Evolutionary conservation across 2,797 vertebrate species (phyloP), one percentile per base, ranked within the genome.

Genomic region (Cynodonichthys magdalenae): DNA sequence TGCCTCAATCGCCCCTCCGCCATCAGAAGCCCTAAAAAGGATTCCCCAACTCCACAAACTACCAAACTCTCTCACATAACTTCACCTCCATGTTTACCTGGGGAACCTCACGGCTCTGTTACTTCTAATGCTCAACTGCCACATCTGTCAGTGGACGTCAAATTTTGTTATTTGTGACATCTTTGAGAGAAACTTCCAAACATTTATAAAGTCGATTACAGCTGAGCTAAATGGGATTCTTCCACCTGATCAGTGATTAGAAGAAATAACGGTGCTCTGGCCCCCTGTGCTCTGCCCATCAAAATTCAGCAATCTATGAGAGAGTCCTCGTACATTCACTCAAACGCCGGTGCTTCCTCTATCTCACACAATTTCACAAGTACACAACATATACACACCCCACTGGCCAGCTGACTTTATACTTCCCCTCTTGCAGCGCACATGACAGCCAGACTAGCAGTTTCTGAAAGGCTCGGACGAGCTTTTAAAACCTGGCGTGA

Each of bases 371-470:
- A 64, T 82, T 81, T 39, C 36, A 39, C 36, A 39, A 39, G 36
- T 4, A 74, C 67, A 76, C 69, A 66, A 66, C 66, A 60, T 63
- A 59, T 24, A 62, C 58, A 75, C 58, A 66, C 46, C n/a, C 53
- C 51, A 45, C 72, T 45, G 76, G 65, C 75, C 75, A 63, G 75
- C 65, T 36, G 76, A 83, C 82, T 79, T 83, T 85, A 82, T 80
- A 87, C 88, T 82, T 88, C 77, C 84, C 71, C 85, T 79, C 83
- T 87, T 53, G 36, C 36, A 27, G 73, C 61, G 80, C 90, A 91
- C 88, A 89, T 92, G 88, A 92, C 90, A 89, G 83, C 87, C 80
- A 87, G 82, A 88, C 83, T 87, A 92, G 89, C 84, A 89, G 74
- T 91, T 93, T 92, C 89, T 91, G 75, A 91, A 88, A 85, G 85